Evolutionary conservation across 2,797 vertebrate species (phyloP).

Genomic region (Galagoides demidoff): DNA sequence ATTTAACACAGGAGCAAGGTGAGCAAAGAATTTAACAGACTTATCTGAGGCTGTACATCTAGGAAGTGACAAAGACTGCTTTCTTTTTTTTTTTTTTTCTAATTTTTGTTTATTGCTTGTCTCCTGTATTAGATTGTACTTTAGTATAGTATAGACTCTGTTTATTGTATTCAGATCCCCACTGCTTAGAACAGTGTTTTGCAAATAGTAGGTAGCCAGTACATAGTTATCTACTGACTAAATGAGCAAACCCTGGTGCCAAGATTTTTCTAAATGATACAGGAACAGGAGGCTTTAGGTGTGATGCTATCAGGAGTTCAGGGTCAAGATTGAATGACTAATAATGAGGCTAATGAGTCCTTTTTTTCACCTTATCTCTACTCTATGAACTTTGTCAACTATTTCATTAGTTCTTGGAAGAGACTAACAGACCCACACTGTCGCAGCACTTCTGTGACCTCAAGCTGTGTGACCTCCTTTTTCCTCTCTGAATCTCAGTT

Average conservation of each 20-base stretch:
- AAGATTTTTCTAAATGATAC: background rate
- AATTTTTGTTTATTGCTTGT: background rate
- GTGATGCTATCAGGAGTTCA: background rate
- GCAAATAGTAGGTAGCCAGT: background rate
- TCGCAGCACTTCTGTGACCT: background rate
- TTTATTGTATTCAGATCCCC: background rate
- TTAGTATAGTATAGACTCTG: background rate
- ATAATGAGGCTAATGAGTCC: background rate
- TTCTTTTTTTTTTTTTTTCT: too few relatives aligned
- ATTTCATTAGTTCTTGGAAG: background rate
- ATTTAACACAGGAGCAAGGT: background rate
- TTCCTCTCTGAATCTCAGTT: background rate
- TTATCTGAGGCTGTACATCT: background rate
- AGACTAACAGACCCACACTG: background rate
- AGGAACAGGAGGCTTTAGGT: background rate
- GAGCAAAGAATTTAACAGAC: background rate
- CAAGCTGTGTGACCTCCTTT: background rate
- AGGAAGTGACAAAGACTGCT: background rate
- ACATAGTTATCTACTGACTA: background rate
- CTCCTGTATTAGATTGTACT: background rate
- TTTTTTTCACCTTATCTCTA: background rate
- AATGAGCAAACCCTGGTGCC: background rate
- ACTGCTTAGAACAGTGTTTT: background rate
- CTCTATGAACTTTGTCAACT: background rate
- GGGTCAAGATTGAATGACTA: background rate